Percentiles rank a stretch among this genome's conserved stretches.
Conservation (phyloP, 2,797 vertebrate genomes). For the Crocodylus rhombifer region DNA sequence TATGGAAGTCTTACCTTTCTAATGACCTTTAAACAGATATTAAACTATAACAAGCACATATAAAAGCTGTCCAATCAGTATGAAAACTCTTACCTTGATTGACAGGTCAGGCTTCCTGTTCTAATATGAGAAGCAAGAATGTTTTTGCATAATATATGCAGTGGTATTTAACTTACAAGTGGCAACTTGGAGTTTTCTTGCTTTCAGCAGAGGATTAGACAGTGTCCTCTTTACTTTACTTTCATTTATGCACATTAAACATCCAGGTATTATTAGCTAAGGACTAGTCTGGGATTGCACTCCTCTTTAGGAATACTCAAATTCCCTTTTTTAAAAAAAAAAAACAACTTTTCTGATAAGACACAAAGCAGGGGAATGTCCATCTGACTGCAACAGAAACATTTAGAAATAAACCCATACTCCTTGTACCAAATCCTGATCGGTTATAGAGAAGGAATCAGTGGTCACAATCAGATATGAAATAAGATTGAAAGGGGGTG, state of each 20-base stretch:
- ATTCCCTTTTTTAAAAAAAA: neutral
- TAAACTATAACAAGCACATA: neutral
- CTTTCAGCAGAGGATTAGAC: neutral
- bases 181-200: neutral
- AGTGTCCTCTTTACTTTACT: neutral
- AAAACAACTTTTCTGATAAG: neutral
- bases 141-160: neutral
- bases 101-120: neutral
- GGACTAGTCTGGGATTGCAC: constrained; percentile 33
- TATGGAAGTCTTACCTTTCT: neutral
- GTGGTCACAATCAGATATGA: no score
- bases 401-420: constrained; percentile 30
- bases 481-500: no score
- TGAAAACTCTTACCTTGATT: neutral
- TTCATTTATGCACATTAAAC: neutral
- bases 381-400: constrained; percentile 55
- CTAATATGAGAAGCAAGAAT: neutral
- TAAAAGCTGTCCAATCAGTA: neutral
- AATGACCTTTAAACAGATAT: neutral
- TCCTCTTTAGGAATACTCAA: constrained; percentile 23
- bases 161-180: constrained; percentile 8
- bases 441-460: neutral
- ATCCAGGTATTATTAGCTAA: constrained; percentile 32
- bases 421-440: constrained; percentile 13
- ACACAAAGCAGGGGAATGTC: neutral